phyloP scores from a whole-genome alignment of 2,113 vertebrate species.

The Sphaerodactylus townsendi region DNA sequence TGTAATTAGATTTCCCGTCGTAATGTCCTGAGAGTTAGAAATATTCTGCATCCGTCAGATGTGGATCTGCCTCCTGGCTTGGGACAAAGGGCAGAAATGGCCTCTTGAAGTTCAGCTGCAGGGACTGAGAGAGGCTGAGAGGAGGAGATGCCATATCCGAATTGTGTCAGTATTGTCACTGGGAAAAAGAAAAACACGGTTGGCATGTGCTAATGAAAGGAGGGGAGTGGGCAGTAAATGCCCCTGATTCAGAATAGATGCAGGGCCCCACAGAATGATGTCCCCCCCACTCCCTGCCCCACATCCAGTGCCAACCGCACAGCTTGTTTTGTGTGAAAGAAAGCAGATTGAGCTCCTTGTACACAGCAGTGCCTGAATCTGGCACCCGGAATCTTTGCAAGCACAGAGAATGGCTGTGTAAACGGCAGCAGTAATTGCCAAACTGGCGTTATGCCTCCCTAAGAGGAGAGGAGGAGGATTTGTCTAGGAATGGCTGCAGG shows the following conservation, averaged over 20 bases:
- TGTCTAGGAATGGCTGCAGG: neutral
- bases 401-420: neutral
- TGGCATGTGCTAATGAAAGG: neutral
- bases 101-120: neutral
- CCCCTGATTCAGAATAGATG: neutral
- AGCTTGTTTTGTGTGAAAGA: neutral
- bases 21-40: conserved; percentile 7
- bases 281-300: neutral
- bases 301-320: neutral
- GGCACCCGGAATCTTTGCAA: neutral
- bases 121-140: neutral
- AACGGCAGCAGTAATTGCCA: neutral
- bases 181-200: neutral
- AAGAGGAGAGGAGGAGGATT: neutral
- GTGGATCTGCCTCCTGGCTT: conserved; percentile 4
- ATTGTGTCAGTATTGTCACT: neutral
- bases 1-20: conserved; percentile 43
- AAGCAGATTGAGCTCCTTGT: neutral
- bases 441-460: neutral
- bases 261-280: neutral
- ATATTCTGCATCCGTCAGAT: neutral
- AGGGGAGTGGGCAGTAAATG: neutral
- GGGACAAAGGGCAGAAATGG: neutral
- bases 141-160: neutral
- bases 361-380: neutral